Evolutionary conservation across 2,797 vertebrate genomes (phyloP).

Genomic region (Artibeus jamaicensis): DNA sequence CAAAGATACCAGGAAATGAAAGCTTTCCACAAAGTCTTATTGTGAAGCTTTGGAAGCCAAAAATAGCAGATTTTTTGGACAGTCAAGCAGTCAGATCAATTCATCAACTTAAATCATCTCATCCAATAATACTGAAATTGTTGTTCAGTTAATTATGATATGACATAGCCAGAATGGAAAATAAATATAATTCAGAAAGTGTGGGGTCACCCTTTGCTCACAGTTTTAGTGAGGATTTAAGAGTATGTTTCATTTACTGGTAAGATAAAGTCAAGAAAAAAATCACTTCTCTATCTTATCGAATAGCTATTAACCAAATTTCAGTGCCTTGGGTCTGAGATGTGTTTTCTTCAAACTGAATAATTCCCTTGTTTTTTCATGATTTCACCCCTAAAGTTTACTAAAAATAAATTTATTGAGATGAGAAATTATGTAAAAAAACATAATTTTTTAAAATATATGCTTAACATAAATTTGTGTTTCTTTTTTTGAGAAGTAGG

Average conservation of each 20-base stretch:
- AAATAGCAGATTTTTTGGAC: slow-evolving; percentile 63
- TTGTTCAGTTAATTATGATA: slow-evolving; percentile 63
- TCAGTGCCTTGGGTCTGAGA: background rate
- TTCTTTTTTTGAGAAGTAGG: background rate
- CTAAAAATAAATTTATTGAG: background rate
- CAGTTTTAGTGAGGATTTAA: slow-evolving; percentile 2
- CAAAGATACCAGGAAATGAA: slow-evolving; percentile 13
- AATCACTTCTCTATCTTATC: background rate
- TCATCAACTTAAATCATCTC: slow-evolving; percentile 62
- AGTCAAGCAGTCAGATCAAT: slow-evolving; percentile 64
- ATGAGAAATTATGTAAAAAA: slow-evolving; percentile 7
- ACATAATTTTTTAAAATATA: background rate
- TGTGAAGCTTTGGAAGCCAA: slow-evolving; percentile 50
- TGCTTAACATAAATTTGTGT: background rate
- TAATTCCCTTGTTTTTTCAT: background rate
- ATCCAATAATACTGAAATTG: slow-evolving; percentile 53
- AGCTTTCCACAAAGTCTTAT: slow-evolving; percentile 8
- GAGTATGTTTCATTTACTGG: slow-evolving; percentile 2
- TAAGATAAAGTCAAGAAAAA: slow-evolving; percentile 5
- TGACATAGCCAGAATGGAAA: slow-evolving; percentile 50
- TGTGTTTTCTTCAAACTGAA: background rate
- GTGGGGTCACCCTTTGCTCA: background rate
- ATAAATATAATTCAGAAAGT: slow-evolving; percentile 52
- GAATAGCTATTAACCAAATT: background rate
- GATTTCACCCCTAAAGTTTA: slow-evolving; percentile 27